These are phyloP conservation scores for Donacobius atricapilla DNA, from an alignment of 2,113 vertebrate genomes.

Conservation along the genomic window DNA sequence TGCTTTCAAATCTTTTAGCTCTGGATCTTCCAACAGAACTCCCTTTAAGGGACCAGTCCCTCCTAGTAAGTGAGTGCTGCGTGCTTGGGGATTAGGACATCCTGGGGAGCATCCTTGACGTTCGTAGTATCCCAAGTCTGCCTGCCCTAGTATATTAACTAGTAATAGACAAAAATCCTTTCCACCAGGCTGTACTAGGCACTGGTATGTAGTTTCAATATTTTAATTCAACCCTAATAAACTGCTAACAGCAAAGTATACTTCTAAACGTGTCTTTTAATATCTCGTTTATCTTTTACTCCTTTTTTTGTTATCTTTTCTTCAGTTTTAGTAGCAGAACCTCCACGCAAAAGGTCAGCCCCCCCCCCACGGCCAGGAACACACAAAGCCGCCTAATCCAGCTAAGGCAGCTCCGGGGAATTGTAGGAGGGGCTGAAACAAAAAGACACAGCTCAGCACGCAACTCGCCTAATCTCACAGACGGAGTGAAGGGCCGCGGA, in stretches of 20 bases:
- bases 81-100: not conserved
- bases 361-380: not conserved
- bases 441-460: constrained; percentile 15
- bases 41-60: not conserved
- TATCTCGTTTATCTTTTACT: not conserved
- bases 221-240: not conserved
- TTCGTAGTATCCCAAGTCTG: accelerated
- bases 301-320: not conserved
- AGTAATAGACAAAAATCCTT: not conserved
- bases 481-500: accelerated
- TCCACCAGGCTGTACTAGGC: not conserved
- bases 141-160: not conserved
- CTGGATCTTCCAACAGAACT: not conserved
- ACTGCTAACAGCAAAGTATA: not conserved
- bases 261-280: not conserved
- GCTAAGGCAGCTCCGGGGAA: not conserved
- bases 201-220: not conserved
- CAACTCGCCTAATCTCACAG: not conserved
- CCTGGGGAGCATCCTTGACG: not conserved
- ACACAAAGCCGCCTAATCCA: constrained; percentile 10
- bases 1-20: not conserved
- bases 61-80: not conserved
- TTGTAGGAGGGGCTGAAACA: not conserved
- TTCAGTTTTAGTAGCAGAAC: not conserved
- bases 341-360: not conserved